A percentile compares a stretch with the other conserved stretches of the same genome.
phyloP scores from a whole-genome alignment of 2,888 invertebrate species.

The Metalampra italica region DNA sequence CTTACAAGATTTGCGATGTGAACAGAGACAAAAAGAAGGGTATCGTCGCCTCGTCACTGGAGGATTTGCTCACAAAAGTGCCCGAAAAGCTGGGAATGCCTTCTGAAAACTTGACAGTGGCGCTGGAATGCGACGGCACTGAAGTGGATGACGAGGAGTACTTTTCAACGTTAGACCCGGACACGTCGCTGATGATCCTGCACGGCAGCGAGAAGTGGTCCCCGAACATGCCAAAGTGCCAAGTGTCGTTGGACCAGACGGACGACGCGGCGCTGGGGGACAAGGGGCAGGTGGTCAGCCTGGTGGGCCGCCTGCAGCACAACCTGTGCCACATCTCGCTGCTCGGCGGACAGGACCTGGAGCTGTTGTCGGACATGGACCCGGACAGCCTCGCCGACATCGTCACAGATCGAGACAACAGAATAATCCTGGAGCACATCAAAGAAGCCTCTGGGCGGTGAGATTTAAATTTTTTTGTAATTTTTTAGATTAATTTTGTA shows the following conservation, averaged over 20 bases:
- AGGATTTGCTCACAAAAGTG: constrained; percentile 87
- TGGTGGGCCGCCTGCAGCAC: constrained; percentile 87
- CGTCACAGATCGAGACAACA: constrained; percentile 84
- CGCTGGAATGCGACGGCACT: constrained; percentile 94
- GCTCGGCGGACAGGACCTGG: constrained; percentile 90
- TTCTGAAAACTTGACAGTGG: constrained; percentile 84
- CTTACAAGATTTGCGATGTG: constrained; percentile 89
- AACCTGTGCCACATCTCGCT: constrained; percentile 91
- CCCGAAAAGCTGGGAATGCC: constrained; percentile 85
- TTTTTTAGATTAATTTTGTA: too few relatives aligned
- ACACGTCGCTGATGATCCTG: constrained; percentile 91
- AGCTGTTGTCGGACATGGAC: constrained; percentile 92
- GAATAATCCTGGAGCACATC: constrained; percentile 86
- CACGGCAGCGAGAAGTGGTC: constrained; percentile 88
- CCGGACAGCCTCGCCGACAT: constrained; percentile 92
- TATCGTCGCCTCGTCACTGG: constrained; percentile 87
- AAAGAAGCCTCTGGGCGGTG: constrained; percentile 91
- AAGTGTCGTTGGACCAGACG: constrained; percentile 79
- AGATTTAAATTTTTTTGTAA: background rate
- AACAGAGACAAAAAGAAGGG: constrained; percentile 90
- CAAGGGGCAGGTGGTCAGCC: constrained; percentile 82
- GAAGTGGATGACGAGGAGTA: constrained; percentile 98
- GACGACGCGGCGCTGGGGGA: constrained; percentile 75
- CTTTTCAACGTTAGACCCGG: constrained; percentile 92
- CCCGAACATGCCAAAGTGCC: constrained; percentile 80